phyloP scores from a whole-genome alignment of 2,113 vertebrate genomes.

The Lipophrys pholis region DNA sequence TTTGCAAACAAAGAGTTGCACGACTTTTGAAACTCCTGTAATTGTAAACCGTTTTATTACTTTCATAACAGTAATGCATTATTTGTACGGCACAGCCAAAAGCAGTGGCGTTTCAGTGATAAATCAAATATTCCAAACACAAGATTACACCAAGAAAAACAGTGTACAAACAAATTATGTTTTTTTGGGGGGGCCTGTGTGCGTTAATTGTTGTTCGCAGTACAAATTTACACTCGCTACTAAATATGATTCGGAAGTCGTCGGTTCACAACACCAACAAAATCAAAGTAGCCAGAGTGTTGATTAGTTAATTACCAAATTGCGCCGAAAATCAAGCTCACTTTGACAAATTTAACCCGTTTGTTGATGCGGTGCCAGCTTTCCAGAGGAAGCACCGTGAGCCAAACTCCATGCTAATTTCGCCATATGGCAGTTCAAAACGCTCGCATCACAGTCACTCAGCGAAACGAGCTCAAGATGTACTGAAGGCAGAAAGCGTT shows the following conservation, averaged over 20 bases:
- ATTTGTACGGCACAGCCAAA: no score
- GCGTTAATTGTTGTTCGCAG: slow-evolving; percentile 9
- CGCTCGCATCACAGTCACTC: slow-evolving; percentile 13
- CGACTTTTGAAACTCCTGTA: no score
- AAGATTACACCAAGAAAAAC: not conserved
- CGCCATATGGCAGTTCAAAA: slow-evolving; percentile 49
- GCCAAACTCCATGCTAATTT: slow-evolving; percentile 43
- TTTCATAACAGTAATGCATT: no score
- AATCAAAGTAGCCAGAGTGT: slow-evolving; percentile 16
- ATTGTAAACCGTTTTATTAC: no score
- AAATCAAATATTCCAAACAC: no score
- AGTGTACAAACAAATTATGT: not conserved
- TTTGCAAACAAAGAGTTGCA: no score
- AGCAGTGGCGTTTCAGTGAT: no score
- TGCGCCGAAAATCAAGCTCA: slow-evolving; percentile 41
- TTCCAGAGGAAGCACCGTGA: slow-evolving; percentile 9
- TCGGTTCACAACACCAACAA: slow-evolving; percentile 21
- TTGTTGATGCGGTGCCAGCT: slow-evolving; percentile 38
- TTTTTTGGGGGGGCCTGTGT: not conserved
- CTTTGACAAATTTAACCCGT: slow-evolving; percentile 39
- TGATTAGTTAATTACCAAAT: slow-evolving; percentile 48
- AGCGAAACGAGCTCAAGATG: slow-evolving; percentile 23
- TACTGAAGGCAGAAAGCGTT: slow-evolving; percentile 3
- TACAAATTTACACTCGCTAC: slow-evolving; percentile 22
- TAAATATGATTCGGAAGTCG: slow-evolving; percentile 7